A percentile compares a stretch with the other conserved stretches of the same genome.
Evolutionary conservation across 2,888 invertebrate genomes (phyloP).

Genomic region (Tillus elongatus): DNA sequence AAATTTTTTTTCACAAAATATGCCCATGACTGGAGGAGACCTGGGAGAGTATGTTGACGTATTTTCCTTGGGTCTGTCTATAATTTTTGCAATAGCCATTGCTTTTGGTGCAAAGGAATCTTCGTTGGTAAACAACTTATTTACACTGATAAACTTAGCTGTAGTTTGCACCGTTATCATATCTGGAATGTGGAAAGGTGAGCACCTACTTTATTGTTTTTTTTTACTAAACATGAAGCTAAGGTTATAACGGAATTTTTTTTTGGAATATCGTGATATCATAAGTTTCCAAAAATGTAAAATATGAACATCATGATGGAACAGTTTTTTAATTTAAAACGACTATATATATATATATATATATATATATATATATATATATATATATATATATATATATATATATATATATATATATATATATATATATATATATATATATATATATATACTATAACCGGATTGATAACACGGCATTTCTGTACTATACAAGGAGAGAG

Average conservation of each 20-base stretch:
- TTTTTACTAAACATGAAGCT: not conserved
- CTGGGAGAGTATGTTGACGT: constrained; percentile 67
- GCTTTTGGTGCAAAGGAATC: constrained; percentile 76
- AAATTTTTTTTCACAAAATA: constrained; percentile 49
- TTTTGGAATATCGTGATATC: no score
- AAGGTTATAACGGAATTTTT: constrained; percentile 1
- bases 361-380: no score
- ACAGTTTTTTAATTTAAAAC: no score
- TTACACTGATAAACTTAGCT: constrained; percentile 60
- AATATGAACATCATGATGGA: no score
- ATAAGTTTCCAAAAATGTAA: no score
- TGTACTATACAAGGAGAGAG: no score
- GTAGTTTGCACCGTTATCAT: constrained; percentile 67
- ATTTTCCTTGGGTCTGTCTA: constrained; percentile 63
- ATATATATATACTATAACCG: no score
- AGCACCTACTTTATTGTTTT: constrained; percentile 19
- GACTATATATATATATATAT: no score
- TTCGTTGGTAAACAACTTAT: constrained; percentile 65
- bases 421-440: no score
- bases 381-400: no score
- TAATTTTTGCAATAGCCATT: constrained; percentile 59
- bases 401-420: no score
- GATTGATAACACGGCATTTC: no score
- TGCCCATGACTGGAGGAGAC: constrained; percentile 58
- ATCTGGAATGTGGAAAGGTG: constrained; percentile 59